A percentile compares a stretch with the other conserved stretches of the same genome.
Conservation (phyloP, 2,113 vertebrate species). For the Panthera leo region DNA sequence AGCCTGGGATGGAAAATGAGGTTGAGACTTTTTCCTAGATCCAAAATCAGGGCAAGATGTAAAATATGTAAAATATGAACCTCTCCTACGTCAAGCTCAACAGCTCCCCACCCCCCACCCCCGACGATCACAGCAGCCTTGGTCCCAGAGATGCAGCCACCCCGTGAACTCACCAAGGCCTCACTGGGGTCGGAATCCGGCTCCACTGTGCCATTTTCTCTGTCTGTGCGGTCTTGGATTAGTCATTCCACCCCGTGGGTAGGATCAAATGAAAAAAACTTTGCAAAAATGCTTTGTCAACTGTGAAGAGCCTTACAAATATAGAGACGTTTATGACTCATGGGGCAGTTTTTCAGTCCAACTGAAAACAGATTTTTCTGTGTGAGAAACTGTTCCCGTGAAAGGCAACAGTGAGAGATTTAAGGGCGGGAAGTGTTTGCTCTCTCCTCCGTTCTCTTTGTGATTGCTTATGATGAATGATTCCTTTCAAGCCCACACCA, state of each 20-base stretch:
- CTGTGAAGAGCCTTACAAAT: constrained; percentile 65
- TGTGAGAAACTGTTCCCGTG: constrained; percentile 63
- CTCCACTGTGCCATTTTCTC: background rate
- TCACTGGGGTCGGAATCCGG: background rate
- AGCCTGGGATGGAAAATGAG: background rate
- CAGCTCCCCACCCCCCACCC: background rate
- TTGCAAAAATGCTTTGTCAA: constrained; percentile 73
- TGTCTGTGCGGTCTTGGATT: constrained; percentile 20
- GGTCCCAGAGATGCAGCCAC: background rate
- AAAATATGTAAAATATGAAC: background rate
- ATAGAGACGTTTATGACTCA: constrained; percentile 59
- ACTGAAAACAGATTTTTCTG: constrained; percentile 74
- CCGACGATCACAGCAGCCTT: background rate
- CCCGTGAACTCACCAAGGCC: background rate
- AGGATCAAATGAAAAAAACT: constrained; percentile 57
- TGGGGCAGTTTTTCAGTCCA: constrained; percentile 60
- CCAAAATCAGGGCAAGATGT: background rate
- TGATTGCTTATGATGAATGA: constrained; percentile 49
- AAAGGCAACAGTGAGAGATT: constrained; percentile 43
- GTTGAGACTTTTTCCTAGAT: background rate
- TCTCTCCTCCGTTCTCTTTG: constrained; percentile 43
- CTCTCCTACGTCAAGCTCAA: background rate
- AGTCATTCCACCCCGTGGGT: constrained; percentile 38
- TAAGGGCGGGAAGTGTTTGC: constrained; percentile 2
- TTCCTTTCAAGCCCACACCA: constrained; percentile 36